phyloP scores from a whole-genome alignment of 2,888 invertebrate species.

The Lithophane socia region DNA sequence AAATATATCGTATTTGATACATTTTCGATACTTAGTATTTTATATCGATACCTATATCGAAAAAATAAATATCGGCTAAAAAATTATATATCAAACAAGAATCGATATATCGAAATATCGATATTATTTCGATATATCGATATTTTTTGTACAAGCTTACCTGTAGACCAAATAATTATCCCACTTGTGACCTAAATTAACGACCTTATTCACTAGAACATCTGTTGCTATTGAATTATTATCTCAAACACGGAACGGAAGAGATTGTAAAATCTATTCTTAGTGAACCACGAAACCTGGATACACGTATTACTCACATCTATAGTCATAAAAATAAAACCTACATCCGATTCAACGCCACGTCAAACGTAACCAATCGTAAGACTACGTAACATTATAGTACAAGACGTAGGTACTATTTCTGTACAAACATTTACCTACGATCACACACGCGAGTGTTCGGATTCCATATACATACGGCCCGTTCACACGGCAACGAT shows the following conservation, averaged over 20 bases:
- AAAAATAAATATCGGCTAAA: too few species aligned
- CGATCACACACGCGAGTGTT: slow-evolving; percentile 30
- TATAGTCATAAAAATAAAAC: slow-evolving; percentile 37
- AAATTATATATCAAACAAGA: too few species aligned
- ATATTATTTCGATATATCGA: too few species aligned
- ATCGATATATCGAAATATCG: too few species aligned
- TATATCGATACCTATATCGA: too few species aligned
- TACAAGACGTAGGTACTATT: slow-evolving; percentile 55
- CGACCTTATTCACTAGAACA: slow-evolving; percentile 21
- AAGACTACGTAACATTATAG: slow-evolving; percentile 44
- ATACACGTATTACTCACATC: slow-evolving; percentile 12
- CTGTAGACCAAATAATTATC: slow-evolving; percentile 30
- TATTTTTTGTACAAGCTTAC: too few species aligned
- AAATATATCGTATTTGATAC: too few species aligned
- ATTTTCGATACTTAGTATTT: too few species aligned
- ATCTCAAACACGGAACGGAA: slow-evolving; percentile 31
- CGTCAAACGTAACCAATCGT: slow-evolving; percentile 46
- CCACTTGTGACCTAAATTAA: slow-evolving; percentile 45
- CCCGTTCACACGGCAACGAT: slow-evolving; percentile 29
- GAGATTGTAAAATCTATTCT: slow-evolving; percentile 35
- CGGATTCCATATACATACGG: slow-evolving; percentile 17
- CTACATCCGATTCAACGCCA: slow-evolving; percentile 32
- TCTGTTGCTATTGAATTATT: slow-evolving; percentile 21
- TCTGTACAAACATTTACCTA: slow-evolving; percentile 46
- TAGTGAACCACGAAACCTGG: slow-evolving; percentile 22